Evolutionary conservation across 2,888 invertebrate genomes (phyloP).

Genomic region (Euplagia quadripunctaria): DNA sequence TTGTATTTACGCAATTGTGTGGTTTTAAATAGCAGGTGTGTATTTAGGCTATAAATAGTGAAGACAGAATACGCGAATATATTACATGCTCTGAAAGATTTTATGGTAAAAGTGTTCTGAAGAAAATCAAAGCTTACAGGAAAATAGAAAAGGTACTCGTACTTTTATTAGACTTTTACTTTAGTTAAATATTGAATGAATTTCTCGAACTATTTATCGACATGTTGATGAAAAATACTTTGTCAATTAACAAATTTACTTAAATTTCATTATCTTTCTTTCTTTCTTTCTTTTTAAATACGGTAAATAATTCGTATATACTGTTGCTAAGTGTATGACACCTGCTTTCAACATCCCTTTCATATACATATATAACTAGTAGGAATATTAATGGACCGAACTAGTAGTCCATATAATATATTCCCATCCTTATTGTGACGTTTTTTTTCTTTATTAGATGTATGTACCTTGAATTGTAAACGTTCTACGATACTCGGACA

Average conservation of each 20-base stretch:
- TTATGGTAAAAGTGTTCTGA: conserved; percentile 11
- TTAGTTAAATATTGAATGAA: not conserved
- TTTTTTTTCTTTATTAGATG: not conserved
- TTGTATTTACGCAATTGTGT: not conserved
- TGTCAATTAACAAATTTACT: conserved; percentile 42
- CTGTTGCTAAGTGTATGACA: not conserved
- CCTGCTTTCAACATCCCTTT: not conserved
- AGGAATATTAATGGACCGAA: not conserved
- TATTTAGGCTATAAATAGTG: conserved; percentile 20
- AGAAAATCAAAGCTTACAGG: conserved; percentile 16
- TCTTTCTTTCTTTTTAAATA: not conserved
- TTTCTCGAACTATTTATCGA: conserved; percentile 26
- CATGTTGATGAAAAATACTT: conserved; percentile 41
- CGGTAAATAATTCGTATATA: not conserved
- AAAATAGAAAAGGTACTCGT: conserved; percentile 19
- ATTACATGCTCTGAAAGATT: conserved; percentile 55
- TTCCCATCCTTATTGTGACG: too few relatives aligned
- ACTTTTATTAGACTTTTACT: conserved; percentile 27
- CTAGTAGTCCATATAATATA: not conserved
- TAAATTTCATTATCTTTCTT: conserved; percentile 35
- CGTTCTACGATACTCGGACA: not conserved
- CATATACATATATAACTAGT: not conserved
- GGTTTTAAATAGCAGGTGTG: not conserved
- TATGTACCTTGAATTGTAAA: not conserved
- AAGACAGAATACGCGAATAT: conserved; percentile 56